Evolutionary conservation across 2,113 vertebrate genomes (phyloP), one percentile per base, ranked within the genome.

Genomic region (Notiomystis cincta): DNA sequence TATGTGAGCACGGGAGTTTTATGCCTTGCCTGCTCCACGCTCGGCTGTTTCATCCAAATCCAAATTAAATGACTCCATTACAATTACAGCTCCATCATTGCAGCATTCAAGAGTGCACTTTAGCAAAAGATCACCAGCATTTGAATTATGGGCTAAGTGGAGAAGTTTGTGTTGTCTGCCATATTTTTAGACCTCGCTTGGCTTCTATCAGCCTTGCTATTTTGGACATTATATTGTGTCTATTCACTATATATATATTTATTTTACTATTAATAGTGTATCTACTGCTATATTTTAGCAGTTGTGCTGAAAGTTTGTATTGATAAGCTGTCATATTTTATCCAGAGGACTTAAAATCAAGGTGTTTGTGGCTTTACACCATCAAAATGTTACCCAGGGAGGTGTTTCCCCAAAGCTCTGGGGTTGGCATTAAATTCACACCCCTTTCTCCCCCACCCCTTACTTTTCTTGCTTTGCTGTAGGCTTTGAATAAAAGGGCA

Each of bases 61-160:
- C 89, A 94, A 97, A 95, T 95, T 84, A 96, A 96, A 94, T 64
- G 33, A 57, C 79, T 96, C 95, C 89, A 45, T 96, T 95, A 91
- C 71, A 75, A 73, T 86, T 90, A 95, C 65, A 85, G 90, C 85
- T 91, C 86, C 27, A 85, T 95, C 90, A 71, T 15, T 79, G 60
- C 72, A 30, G 92, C 76, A 7, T 93, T 94, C 47, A 23, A 6
- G 82, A 82, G 85, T 42, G 73, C 84, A 54, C 86, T 96, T 92
- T 56, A 95, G 91, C 60, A 73, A 77, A 89, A 96, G 82, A 93
- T 67, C 53, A 61, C 76, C 56, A 87, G 48, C 38, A 54, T 85
- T 77, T 95, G 90, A 97, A 95, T 95, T 51, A 54, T 44, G 79
- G 86, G 45, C 10, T 57, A n/a, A 89, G 71, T 45, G 83, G 53